These are phyloP conservation scores for Todus mexicanus DNA, from an alignment of 2,797 vertebrate species.

Conservation along the genomic window DNA sequence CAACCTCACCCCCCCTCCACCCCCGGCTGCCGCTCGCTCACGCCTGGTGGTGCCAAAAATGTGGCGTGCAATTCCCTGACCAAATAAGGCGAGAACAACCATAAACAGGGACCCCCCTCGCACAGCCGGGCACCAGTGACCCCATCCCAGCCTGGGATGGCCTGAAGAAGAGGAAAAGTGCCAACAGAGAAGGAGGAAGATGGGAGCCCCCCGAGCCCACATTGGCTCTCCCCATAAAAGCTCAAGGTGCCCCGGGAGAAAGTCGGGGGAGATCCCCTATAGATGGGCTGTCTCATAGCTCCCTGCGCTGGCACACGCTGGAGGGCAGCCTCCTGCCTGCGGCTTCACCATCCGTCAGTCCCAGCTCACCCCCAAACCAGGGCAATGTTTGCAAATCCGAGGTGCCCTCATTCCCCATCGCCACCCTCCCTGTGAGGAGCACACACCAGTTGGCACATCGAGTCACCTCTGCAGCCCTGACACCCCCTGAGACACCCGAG, in stretches of 20 bases:
- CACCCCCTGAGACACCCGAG: not conserved
- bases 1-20: constrained; percentile 32
- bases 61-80: constrained; percentile 74
- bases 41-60: constrained; percentile 62
- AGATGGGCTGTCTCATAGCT: not conserved
- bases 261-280: not conserved
- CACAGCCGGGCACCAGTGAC: not conserved
- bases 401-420: not conserved
- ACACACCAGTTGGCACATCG: accelerated
- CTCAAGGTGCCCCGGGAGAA: not conserved
- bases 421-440: not conserved
- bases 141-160: not conserved
- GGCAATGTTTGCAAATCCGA: not conserved
- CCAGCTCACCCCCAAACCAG: not conserved
- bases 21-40: not conserved
- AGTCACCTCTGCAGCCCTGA: not conserved
- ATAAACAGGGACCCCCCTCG: constrained; percentile 69
- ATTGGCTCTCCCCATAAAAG: not conserved
- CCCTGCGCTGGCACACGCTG: not conserved
- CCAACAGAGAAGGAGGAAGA: not conserved
- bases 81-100: constrained; percentile 82
- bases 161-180: not conserved
- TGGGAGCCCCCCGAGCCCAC: accelerated
- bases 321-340: not conserved
- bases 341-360: not conserved